These are phyloP conservation scores for Percopsis omiscomaycus DNA, from an alignment of 2,797 vertebrate genomes.

Conservation along the genomic window DNA sequence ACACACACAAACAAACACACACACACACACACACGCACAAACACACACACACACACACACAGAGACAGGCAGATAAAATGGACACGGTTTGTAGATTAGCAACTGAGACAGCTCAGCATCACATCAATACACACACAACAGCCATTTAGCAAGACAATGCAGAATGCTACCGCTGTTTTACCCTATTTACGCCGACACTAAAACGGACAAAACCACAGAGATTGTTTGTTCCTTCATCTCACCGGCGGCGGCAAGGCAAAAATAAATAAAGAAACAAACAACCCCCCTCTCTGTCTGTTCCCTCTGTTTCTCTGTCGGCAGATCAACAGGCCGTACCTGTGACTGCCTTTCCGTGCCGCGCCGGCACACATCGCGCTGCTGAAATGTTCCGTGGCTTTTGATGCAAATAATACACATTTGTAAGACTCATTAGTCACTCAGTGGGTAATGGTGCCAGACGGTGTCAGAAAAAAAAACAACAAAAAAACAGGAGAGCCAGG, in stretches of 20 bases:
- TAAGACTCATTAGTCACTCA: constrained; percentile 69
- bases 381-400: constrained; percentile 58
- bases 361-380: constrained; percentile 12
- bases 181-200: too few species aligned
- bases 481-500: constrained; percentile 49
- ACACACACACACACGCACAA: too few species aligned
- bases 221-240: too few species aligned
- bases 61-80: too few species aligned
- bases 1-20: too few species aligned
- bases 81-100: too few species aligned
- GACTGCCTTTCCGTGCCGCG: constrained; percentile 38
- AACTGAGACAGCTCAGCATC: too few species aligned
- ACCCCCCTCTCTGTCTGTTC: background rate
- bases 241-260: background rate
- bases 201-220: too few species aligned
- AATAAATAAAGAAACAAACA: background rate
- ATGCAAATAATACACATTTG: constrained; percentile 70
- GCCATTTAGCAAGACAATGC: too few species aligned
- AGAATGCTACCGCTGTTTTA: too few species aligned
- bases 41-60: too few species aligned
- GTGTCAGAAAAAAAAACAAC: constrained; percentile 26
- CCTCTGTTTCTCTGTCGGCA: constrained; percentile 16
- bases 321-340: constrained; percentile 52
- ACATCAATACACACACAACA: too few species aligned
- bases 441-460: constrained; percentile 64